Percentiles rank a stretch among this genome's conserved stretches.
phyloP scores from a whole-genome alignment of 2,113 vertebrate genomes.

The Chitala chitala region DNA sequence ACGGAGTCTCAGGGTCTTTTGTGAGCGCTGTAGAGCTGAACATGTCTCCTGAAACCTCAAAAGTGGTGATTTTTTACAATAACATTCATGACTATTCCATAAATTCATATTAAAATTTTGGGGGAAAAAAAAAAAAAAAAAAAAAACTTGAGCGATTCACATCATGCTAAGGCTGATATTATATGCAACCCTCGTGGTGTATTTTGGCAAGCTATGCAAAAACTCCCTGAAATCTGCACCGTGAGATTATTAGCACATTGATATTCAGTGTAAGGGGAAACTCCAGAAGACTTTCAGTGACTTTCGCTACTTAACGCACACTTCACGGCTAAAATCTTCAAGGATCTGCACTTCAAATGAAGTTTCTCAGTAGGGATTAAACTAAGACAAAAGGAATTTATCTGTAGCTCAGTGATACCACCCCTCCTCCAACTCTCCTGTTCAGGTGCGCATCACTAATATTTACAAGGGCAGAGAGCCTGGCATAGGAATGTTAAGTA shows the following conservation, averaged over 20 bases:
- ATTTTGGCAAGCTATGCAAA: not conserved
- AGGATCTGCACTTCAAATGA: slow-evolving; percentile 51
- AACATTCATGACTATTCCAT: too few species aligned
- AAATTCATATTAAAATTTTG: too few species aligned
- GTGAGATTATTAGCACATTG: not conserved
- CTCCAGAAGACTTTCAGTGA: slow-evolving; percentile 36
- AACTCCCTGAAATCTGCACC: not conserved
- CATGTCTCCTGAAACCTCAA: too few species aligned
- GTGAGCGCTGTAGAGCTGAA: too few species aligned
- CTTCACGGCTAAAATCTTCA: slow-evolving; percentile 39
- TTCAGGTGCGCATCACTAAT: slow-evolving; percentile 6
- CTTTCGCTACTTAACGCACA: slow-evolving; percentile 44
- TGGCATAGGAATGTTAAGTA: not conserved
- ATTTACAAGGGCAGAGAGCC: slow-evolving; percentile 1
- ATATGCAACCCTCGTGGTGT: not conserved
- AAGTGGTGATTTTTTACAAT: not conserved
- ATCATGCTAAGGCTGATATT: not conserved
- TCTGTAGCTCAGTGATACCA: not conserved
- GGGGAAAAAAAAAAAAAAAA: too few species aligned
- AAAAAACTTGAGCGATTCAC: not conserved
- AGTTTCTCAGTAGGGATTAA: slow-evolving; percentile 56
- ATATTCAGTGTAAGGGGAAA: slow-evolving; percentile 8
- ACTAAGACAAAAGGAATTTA: slow-evolving; percentile 35
- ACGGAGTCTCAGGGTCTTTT: too few species aligned
- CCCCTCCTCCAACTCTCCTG: not conserved